A percentile compares a stretch with the other conserved stretches of the same genome.
phyloP scores from a whole-genome alignment of 2,888 invertebrate genomes.

The Pristionchus maxplancki region DNA sequence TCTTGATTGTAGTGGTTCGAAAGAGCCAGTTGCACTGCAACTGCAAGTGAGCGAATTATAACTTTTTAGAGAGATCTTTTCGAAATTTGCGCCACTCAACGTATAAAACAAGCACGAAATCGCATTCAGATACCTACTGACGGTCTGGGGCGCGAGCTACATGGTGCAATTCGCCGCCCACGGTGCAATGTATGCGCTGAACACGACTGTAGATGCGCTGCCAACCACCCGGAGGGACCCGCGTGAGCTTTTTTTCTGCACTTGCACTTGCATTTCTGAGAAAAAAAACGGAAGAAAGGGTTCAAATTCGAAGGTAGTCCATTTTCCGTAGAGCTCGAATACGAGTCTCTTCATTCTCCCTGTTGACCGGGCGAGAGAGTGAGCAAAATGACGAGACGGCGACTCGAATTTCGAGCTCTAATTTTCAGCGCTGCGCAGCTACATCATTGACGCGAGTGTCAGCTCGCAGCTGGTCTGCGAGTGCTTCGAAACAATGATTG shows the following conservation, averaged over 20 bases:
- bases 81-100: no score
- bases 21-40: not conserved
- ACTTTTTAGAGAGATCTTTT: not conserved
- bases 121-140: not conserved
- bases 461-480: not conserved
- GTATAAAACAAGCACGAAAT: no score
- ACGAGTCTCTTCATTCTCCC: not conserved
- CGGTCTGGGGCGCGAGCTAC: not conserved
- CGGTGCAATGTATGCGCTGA: not conserved
- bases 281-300: no score
- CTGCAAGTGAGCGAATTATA: not conserved
- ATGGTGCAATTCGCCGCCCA: not conserved
- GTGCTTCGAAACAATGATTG: conserved; percentile 10
- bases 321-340: not conserved
- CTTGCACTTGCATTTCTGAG: no score
- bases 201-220: not conserved
- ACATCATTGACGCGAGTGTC: not conserved
- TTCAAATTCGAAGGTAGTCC: no score
- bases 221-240: not conserved
- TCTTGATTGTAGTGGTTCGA: not conserved
- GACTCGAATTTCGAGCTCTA: no score
- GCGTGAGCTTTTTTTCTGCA: no score
- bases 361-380: no score
- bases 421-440: not conserved
- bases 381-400: no score